Percentiles rank a stretch among this genome's conserved stretches.
These are phyloP conservation scores for Hozukius guyotensis DNA, from an alignment of 2,797 vertebrate species.

Conservation along the genomic window DNA sequence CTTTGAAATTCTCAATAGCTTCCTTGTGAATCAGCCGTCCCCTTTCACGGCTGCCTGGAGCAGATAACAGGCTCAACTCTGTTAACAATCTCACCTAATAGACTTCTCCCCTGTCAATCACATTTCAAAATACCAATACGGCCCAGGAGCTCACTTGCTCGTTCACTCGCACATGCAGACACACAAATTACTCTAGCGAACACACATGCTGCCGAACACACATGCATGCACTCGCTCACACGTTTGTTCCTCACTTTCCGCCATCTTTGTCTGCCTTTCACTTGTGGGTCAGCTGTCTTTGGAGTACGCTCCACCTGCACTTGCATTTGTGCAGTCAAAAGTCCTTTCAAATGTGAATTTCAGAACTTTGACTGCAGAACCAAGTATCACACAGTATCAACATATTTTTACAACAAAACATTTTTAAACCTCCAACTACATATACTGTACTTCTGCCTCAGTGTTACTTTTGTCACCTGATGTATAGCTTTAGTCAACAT, in stretches of 20 bases:
- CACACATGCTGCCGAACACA: conserved; percentile 1
- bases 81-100: conserved; percentile 89
- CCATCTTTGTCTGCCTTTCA: conserved; percentile 19
- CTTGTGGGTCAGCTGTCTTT: conserved; percentile 45
- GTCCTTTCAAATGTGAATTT: not conserved
- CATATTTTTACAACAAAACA: not conserved
- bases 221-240: conserved; percentile 1
- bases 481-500: not conserved
- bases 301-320: conserved; percentile 7
- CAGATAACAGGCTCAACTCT: conserved; percentile 84
- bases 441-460: not conserved
- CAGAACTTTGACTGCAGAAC: not conserved
- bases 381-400: not conserved
- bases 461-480: not conserved
- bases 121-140: conserved; percentile 81
- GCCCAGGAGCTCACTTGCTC: conserved; percentile 53
- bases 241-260: conserved; percentile 22
- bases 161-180: conserved; percentile 21
- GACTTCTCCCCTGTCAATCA: conserved; percentile 87
- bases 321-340: conserved; percentile 12
- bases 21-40: conserved; percentile 81
- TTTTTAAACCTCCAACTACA: not conserved
- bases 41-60: conserved; percentile 83
- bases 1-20: conserved; percentile 86
- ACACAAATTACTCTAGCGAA: not conserved